Evolutionary conservation across 2,797 vertebrate species (phyloP).

Genomic region (Mus caroli): DNA sequence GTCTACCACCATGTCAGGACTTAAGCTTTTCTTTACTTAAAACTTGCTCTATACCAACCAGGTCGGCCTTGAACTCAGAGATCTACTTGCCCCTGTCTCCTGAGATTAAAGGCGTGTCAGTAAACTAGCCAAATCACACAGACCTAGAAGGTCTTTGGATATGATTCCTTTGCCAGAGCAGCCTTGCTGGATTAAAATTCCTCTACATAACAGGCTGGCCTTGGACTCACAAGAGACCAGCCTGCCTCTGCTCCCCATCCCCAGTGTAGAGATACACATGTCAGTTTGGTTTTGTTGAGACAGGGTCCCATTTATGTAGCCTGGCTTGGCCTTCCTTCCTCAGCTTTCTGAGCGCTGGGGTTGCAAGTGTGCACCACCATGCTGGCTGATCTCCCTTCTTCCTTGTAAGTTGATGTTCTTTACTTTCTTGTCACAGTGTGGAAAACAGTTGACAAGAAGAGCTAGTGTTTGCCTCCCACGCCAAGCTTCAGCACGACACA

Average conservation of each 20-base stretch:
- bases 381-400: not conserved
- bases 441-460: not conserved
- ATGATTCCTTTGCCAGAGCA: not conserved
- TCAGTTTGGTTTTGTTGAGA: not conserved
- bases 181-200: too few relatives aligned
- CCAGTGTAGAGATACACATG: not conserved
- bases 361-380: not conserved
- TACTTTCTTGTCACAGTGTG: not conserved
- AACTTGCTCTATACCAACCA: not conserved
- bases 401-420: not conserved
- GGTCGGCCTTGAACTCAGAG: not conserved
- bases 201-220: not conserved
- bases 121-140: not conserved
- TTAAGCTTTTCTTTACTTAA: not conserved
- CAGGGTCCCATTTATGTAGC: not conserved
- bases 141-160: not conserved
- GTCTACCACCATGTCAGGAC: not conserved
- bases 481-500: not conserved
- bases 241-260: not conserved
- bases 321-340: not conserved
- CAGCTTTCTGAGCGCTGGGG: too few relatives aligned
- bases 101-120: not conserved
- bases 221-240: not conserved
- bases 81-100: not conserved
- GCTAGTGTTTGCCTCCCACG: not conserved